Evolutionary conservation across 2,797 vertebrate genomes (phyloP).

Genomic region (Apogon hyalosoma): DNA sequence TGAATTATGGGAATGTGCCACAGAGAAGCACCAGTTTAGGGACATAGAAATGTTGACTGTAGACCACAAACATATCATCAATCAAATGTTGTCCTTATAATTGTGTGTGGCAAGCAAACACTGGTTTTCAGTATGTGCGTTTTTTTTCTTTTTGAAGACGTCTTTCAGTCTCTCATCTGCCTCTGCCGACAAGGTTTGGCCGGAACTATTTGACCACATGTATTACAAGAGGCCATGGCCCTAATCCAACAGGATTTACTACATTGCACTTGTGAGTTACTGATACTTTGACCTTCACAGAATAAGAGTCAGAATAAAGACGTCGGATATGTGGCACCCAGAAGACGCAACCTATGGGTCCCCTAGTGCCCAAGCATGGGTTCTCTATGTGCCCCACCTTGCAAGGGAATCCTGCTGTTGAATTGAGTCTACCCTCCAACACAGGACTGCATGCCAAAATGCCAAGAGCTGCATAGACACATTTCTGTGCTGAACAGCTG

Average conservation of each 20-base stretch:
- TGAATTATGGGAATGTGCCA: constrained; percentile 32
- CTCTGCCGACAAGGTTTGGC: constrained; percentile 19
- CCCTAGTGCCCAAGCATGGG: constrained; percentile 16
- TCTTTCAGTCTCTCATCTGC: constrained; percentile 43
- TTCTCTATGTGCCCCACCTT: constrained; percentile 71
- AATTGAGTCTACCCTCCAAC: constrained; percentile 37
- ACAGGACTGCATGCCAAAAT: constrained; percentile 64
- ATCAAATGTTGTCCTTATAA: constrained; percentile 15
- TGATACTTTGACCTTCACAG: constrained; percentile 58
- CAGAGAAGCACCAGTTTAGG: constrained; percentile 28
- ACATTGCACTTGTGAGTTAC: constrained; percentile 43
- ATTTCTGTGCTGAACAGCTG: constrained; percentile 72
- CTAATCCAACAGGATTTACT: constrained; percentile 63
- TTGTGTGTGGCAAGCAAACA: background rate
- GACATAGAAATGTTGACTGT: constrained; percentile 26
- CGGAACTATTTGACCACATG: constrained; percentile 31
- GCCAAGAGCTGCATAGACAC: constrained; percentile 37
- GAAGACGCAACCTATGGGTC: constrained; percentile 36
- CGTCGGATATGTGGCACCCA: constrained; percentile 34
- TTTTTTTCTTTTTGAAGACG: constrained; percentile 5
- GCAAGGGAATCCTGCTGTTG: constrained; percentile 65
- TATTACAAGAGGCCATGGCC: constrained; percentile 46
- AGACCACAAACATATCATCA: constrained; percentile 21
- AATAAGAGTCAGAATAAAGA: constrained; percentile 24
- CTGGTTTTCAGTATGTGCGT: background rate